Percentiles rank a stretch among this genome's conserved stretches.
Conservation (phyloP, 2,113 vertebrate species). For the Elgaria multicarinata region DNA sequence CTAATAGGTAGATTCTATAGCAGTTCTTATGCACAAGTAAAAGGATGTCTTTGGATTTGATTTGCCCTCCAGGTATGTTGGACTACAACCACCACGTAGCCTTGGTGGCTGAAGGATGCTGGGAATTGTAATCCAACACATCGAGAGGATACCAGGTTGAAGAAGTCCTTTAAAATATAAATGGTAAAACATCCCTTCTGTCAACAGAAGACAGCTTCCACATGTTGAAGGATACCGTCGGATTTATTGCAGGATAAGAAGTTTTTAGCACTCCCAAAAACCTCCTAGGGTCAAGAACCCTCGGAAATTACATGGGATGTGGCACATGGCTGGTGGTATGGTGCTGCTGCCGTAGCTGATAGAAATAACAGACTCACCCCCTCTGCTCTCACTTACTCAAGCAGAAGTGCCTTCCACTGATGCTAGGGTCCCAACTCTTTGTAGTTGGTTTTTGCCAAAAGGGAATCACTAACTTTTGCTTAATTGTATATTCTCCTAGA, state of each 20-base stretch:
- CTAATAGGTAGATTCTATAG: no score
- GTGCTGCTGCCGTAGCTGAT: not conserved
- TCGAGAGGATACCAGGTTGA: no score
- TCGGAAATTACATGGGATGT: not conserved
- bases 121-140: no score
- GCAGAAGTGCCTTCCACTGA: not conserved
- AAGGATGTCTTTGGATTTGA: no score
- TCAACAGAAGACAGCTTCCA: not conserved
- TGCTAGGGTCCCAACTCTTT: not conserved
- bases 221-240: not conserved
- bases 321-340: no score
- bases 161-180: no score
- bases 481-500: not conserved
- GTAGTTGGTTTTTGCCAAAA: not conserved
- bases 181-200: no score
- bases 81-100: no score
- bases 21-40: no score
- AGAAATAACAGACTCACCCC: not conserved
- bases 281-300: no score
- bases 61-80: no score
- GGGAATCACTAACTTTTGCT: conserved; percentile 6
- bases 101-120: no score
- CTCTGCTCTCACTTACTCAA: not conserved
- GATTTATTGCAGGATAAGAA: not conserved
- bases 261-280: not conserved